phyloP scores from a whole-genome alignment of 2,797 vertebrate species.

The Xenops minutus region DNA sequence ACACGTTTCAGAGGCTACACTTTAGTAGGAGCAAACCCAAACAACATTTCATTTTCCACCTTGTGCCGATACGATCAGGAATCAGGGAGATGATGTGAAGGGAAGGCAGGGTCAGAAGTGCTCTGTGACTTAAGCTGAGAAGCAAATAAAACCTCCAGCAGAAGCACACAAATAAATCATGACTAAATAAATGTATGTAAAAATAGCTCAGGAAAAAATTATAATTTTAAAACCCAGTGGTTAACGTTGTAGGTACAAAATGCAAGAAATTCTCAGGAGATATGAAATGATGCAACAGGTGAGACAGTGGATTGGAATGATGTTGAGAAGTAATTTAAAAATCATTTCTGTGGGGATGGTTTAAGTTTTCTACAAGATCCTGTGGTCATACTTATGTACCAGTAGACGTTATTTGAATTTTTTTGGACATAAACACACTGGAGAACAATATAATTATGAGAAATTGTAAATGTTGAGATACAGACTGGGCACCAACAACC shows the following conservation, averaged over 20 bases:
- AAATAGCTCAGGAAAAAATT: neutral
- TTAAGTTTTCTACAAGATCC: neutral
- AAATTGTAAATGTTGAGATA: neutral
- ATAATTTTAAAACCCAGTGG: neutral
- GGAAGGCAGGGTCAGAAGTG: neutral
- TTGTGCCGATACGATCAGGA: neutral
- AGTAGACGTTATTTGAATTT: neutral
- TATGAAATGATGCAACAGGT: neutral
- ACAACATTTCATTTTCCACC: neutral
- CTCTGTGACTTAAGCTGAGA: neutral
- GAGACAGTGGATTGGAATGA: neutral
- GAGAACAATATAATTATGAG: neutral
- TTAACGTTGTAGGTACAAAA: neutral
- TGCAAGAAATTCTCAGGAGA: neutral
- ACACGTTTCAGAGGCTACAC: neutral
- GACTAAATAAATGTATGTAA: neutral
- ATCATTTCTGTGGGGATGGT: neutral
- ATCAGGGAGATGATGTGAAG: neutral
- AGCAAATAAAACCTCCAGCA: neutral
- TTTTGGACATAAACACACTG: neutral
- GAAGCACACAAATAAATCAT: neutral
- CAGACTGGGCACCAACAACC: neutral
- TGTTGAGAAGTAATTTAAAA: neutral
- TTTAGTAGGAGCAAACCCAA: neutral
- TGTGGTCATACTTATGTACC: fast-evolving